These are phyloP conservation scores for Argyresthia albistria DNA, from an alignment of 2,888 invertebrate species.

Conservation along the genomic window DNA sequence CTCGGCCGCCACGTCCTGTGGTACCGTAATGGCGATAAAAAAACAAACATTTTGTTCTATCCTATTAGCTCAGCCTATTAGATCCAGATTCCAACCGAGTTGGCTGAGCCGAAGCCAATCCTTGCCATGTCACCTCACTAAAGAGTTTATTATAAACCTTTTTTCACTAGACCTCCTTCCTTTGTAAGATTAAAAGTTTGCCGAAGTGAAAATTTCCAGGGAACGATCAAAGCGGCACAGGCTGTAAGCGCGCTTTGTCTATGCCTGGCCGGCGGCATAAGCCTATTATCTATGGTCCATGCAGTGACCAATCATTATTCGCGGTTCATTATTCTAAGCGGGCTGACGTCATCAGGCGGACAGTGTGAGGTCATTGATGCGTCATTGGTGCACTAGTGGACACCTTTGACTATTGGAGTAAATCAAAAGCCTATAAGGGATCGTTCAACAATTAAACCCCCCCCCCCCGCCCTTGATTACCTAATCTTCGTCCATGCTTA, in stretches of 20 bases:
- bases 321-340: slow-evolving; percentile 1
- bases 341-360: neutral
- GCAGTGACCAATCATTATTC: neutral
- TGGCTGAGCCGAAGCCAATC: neutral
- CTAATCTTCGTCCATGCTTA: no score
- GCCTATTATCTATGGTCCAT: slow-evolving; percentile 4
- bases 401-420: no score
- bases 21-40: no score
- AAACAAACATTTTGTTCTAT: neutral
- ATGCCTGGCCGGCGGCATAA: slow-evolving; percentile 3
- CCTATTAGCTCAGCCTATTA: neutral
- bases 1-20: no score
- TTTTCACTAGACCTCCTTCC: neutral
- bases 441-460: no score
- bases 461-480: no score
- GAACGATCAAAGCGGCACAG: neutral
- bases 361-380: neutral
- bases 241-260: neutral
- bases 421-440: no score
- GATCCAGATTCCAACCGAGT: no score
- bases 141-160: neutral
- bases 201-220: neutral
- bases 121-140: neutral
- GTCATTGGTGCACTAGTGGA: no score
- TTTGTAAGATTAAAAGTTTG: slow-evolving; percentile 3